These are phyloP conservation scores for Triops longicaudatus DNA, from an alignment of 1,140 invertebrate species.

Conservation along the genomic window DNA sequence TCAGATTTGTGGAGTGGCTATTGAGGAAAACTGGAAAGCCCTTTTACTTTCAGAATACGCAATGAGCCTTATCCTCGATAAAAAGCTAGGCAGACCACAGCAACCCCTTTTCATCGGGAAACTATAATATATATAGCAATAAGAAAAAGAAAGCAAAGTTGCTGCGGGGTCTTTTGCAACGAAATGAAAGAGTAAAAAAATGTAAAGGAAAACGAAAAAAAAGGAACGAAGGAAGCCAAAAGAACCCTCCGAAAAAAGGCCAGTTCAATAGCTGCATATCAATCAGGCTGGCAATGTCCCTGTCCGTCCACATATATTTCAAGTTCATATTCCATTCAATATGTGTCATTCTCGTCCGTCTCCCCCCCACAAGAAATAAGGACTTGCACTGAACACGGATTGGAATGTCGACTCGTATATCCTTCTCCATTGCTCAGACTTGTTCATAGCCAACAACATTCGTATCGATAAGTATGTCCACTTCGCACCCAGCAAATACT, in stretches of 20 bases:
- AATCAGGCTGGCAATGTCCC: constrained; percentile 7
- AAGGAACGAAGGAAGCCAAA: background rate
- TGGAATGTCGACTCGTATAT: constrained; percentile 1
- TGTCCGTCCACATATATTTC: constrained; percentile 3
- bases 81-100: background rate
- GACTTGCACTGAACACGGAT: background rate
- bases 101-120: constrained; percentile 10
- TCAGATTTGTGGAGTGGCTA: constrained; percentile 7
- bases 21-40: constrained; percentile 14
- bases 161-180: background rate
- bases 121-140: constrained; percentile 13
- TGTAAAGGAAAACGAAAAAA: background rate
- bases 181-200: background rate
- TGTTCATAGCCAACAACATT: background rate
- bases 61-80: background rate
- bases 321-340: constrained; percentile 9
- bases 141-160: background rate
- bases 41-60: constrained; percentile 12
- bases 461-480: background rate
- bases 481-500: background rate
- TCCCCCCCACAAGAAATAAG: background rate
- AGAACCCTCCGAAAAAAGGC: background rate
- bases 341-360: background rate
- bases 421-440: background rate
- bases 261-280: constrained; percentile 15